Percentiles rank a stretch among this genome's conserved stretches.
Conservation (phyloP, 2,888 invertebrate genomes). For the Notodonta ziczac region DNA sequence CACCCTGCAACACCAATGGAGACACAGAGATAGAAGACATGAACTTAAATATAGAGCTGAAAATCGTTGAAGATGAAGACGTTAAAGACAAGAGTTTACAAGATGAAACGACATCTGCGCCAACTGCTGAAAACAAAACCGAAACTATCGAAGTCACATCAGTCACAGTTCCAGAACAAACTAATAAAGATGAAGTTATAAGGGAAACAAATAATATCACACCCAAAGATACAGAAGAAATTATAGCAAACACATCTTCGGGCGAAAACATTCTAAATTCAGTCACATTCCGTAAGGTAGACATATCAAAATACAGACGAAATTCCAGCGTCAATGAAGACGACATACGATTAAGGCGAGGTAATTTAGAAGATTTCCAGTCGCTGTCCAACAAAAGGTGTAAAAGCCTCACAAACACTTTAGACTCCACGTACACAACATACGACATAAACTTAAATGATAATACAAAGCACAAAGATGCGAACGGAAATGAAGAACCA, state of each 20-base stretch:
- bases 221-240: constrained; percentile 31
- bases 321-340: constrained; percentile 79
- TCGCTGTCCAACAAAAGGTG: constrained; percentile 69
- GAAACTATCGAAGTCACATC: constrained; percentile 17
- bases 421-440: constrained; percentile 60
- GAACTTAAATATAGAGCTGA: constrained; percentile 72
- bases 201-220: constrained; percentile 26
- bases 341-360: constrained; percentile 71
- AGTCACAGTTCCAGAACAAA: constrained; percentile 18
- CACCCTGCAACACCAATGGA: constrained; percentile 43
- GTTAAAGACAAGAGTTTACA: constrained; percentile 33
- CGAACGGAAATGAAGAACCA: constrained; percentile 70
- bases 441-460: constrained; percentile 75
- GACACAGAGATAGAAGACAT: constrained; percentile 68
- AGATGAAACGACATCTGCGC: constrained; percentile 17
- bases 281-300: constrained; percentile 69
- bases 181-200: constrained; percentile 20
- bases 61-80: constrained; percentile 80
- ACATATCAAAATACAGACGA: constrained; percentile 72
- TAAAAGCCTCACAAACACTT: constrained; percentile 71
- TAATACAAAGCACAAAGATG: constrained; percentile 50
- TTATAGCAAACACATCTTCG: constrained; percentile 49
- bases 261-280: constrained; percentile 63
- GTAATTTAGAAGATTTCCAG: constrained; percentile 76
- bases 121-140: constrained; percentile 22